phyloP scores from a whole-genome alignment of 2,113 vertebrate species.

The Actinemys pallida region DNA sequence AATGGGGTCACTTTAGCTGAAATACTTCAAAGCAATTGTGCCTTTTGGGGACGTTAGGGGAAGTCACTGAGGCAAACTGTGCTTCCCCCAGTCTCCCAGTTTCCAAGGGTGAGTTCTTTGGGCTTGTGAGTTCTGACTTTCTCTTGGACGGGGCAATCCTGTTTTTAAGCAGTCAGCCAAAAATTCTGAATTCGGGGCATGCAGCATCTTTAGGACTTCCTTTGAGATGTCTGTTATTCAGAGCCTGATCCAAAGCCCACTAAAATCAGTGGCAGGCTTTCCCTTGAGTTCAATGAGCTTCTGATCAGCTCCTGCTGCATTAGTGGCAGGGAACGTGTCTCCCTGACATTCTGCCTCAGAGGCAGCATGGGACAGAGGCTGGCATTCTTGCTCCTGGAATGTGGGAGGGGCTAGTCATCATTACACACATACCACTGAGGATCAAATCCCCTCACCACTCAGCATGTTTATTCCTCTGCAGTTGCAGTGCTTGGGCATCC shows the following conservation, averaged over 20 bases:
- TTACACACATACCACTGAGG: rapidly evolving
- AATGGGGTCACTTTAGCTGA: neutral
- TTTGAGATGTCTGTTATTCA: neutral
- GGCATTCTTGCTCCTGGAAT: rapidly evolving
- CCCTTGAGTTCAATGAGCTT: neutral
- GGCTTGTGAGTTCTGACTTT: neutral
- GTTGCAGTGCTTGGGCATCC: too few relatives aligned
- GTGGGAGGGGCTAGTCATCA: neutral
- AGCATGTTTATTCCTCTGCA: neutral
- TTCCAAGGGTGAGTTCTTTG: neutral
- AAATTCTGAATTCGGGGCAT: neutral
- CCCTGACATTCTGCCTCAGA: neutral
- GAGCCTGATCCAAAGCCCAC: neutral
- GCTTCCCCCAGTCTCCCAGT: neutral
- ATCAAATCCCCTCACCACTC: neutral
- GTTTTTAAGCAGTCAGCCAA: neutral
- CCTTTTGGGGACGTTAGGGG: neutral
- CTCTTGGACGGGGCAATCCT: neutral
- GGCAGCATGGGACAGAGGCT: neutral
- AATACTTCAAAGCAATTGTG: neutral
- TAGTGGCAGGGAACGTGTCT: neutral
- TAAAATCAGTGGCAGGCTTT: neutral
- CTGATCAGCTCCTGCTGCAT: neutral
- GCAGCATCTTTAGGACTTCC: neutral
- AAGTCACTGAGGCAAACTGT: neutral